Evolutionary conservation across 2,797 vertebrate species (phyloP).

Genomic region (Sebastes minor): DNA sequence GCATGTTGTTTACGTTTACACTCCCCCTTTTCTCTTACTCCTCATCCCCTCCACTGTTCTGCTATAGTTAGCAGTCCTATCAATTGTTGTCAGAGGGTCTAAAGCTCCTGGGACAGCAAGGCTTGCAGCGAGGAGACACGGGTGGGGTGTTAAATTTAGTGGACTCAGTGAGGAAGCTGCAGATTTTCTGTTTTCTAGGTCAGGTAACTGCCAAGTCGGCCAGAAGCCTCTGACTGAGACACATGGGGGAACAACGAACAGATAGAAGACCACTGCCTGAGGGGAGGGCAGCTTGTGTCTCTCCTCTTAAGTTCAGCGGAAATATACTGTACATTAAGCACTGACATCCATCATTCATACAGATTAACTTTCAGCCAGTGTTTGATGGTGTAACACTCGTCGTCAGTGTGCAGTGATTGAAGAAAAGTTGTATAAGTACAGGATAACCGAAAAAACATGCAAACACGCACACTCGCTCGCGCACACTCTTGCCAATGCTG

Average conservation of each 20-base stretch:
- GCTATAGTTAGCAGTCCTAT: conserved; percentile 77
- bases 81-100: conserved; percentile 76
- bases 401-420: not conserved
- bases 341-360: conserved; percentile 25
- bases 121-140: conserved; percentile 53
- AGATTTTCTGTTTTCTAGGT: conserved; percentile 79
- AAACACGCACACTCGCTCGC: not conserved
- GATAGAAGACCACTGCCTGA: conserved; percentile 45
- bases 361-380: conserved; percentile 16
- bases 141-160: conserved; percentile 67
- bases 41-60: conserved; percentile 30
- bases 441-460: conserved; percentile 1
- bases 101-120: conserved; percentile 60
- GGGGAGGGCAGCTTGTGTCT: conserved; percentile 8
- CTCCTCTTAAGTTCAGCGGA: not conserved
- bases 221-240: conserved; percentile 63
- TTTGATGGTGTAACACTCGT: not conserved
- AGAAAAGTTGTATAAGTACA: not conserved
- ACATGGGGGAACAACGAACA: conserved; percentile 33
- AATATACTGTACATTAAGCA: conserved; percentile 22
- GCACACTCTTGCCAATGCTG: conserved; percentile 4
- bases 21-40: not conserved
- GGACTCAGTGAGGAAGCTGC: conserved; percentile 65
- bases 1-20: conserved; percentile 64
- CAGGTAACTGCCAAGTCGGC: conserved; percentile 74